Evolutionary conservation across 2,113 vertebrate species (phyloP).

Genomic region (Phalacrocorax brasilianus): DNA sequence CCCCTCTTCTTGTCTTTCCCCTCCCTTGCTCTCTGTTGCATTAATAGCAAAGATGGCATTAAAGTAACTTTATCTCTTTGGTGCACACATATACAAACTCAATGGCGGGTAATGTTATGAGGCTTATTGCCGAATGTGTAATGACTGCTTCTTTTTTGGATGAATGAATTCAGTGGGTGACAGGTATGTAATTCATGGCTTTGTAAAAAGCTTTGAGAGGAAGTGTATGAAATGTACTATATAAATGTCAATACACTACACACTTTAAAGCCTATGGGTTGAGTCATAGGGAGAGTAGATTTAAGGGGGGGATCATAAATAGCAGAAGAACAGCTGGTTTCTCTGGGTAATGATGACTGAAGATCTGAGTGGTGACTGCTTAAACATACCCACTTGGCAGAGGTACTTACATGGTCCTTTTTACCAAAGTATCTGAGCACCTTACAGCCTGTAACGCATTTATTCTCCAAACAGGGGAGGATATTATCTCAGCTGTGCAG

Average conservation of each 20-base stretch:
- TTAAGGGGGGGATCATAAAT: slow-evolving; percentile 63
- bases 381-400: neutral
- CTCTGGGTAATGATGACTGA: slow-evolving; percentile 63
- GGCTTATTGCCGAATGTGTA: slow-evolving; percentile 62
- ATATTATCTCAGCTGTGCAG: neutral
- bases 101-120: slow-evolving; percentile 54
- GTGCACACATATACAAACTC: slow-evolving; percentile 58
- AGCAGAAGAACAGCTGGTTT: slow-evolving; percentile 68
- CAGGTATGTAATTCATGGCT: slow-evolving; percentile 76
- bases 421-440: neutral
- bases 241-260: slow-evolving; percentile 72
- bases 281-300: slow-evolving; percentile 57
- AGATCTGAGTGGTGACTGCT: slow-evolving; percentile 51
- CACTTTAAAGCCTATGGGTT: slow-evolving; percentile 66
- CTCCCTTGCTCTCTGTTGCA: neutral
- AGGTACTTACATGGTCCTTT: neutral
- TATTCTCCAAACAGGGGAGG: neutral
- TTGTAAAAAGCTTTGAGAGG: slow-evolving; percentile 75
- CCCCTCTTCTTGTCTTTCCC: neutral
- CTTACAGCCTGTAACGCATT: neutral
- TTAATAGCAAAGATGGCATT: slow-evolving; percentile 54
- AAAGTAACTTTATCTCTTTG: slow-evolving; percentile 68
- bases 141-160: slow-evolving; percentile 73
- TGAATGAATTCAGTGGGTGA: slow-evolving; percentile 72
- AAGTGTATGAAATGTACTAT: slow-evolving; percentile 73